Conservation (phyloP, 2,888 invertebrate species). For the Scaptomyza cyrtandrae region DNA sequence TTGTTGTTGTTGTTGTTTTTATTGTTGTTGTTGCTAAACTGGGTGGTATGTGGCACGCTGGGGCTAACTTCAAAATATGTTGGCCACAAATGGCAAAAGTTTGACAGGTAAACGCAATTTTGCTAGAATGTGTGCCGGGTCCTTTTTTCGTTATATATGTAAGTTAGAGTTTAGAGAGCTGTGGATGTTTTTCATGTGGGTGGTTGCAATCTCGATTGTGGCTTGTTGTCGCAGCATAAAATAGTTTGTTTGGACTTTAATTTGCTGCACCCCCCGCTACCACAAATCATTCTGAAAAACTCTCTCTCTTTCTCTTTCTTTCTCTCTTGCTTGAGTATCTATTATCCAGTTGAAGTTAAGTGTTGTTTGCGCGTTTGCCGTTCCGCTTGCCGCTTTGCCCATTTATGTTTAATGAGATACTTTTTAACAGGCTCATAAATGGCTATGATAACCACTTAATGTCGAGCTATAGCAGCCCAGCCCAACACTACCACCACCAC, state of each 20-base stretch:
- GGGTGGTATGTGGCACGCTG: conserved; percentile 44
- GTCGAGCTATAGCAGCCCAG: conserved; percentile 61
- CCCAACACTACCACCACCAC: conserved; percentile 9
- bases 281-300: not conserved
- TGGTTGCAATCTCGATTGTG: conserved; percentile 18
- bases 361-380: conserved; percentile 21
- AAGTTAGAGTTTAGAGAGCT: not conserved
- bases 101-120: conserved; percentile 80
- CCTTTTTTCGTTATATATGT: not conserved
- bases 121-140: conserved; percentile 58
- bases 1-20: conserved; percentile 27
- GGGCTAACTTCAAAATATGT: conserved; percentile 78
- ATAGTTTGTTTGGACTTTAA: conserved; percentile 37
- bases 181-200: conserved; percentile 11
- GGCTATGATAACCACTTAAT: conserved; percentile 81
- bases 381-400: conserved; percentile 39
- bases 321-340: conserved; percentile 52
- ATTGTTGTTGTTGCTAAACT: conserved; percentile 23
- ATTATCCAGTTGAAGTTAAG: conserved; percentile 61
- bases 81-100: conserved; percentile 81
- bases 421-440: conserved; percentile 81
- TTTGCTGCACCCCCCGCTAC: conserved; percentile 35
- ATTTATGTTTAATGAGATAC: conserved; percentile 82
- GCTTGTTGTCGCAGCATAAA: conserved; percentile 16
- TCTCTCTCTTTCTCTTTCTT: not conserved